These are phyloP conservation scores for Drosophila equinoxialis DNA, from an alignment of 1,140 invertebrate species.

Conservation along the genomic window DNA sequence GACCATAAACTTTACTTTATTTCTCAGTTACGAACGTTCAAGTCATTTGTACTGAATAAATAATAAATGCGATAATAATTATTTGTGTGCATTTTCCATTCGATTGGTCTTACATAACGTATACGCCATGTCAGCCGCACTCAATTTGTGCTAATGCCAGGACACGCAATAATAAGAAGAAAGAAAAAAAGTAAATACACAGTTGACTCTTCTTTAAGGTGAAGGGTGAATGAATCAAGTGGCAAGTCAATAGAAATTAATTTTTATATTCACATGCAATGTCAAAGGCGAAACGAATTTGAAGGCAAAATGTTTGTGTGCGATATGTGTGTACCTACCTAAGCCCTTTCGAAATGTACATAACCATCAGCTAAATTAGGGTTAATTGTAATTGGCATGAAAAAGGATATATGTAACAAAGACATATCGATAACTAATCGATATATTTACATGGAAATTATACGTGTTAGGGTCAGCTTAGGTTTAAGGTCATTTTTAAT, in stretches of 20 bases:
- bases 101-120: conserved; percentile 18
- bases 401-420: not conserved
- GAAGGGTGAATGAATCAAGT: conserved; percentile 9
- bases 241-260: conserved; percentile 6
- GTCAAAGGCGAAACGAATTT: conserved; percentile 8
- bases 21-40: not conserved
- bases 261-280: conserved; percentile 10
- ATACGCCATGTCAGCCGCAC: conserved; percentile 25
- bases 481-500: not conserved
- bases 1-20: conserved; percentile 13
- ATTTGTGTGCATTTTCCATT: conserved; percentile 18
- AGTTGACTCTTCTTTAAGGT: not conserved
- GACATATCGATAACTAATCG: not conserved
- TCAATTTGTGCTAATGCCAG: not conserved
- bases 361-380: not conserved
- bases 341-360: not conserved
- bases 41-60: conserved; percentile 24
- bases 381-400: conserved; percentile 8
- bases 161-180: not conserved
- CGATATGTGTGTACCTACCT: not conserved
- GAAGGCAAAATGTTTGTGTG: not conserved
- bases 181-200: not conserved
- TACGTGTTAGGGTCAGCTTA: not conserved
- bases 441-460: not conserved
- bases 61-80: conserved; percentile 42